These are phyloP conservation scores for Nymphicus hollandicus DNA, from an alignment of 2,113 vertebrate genomes.

Conservation along the genomic window DNA sequence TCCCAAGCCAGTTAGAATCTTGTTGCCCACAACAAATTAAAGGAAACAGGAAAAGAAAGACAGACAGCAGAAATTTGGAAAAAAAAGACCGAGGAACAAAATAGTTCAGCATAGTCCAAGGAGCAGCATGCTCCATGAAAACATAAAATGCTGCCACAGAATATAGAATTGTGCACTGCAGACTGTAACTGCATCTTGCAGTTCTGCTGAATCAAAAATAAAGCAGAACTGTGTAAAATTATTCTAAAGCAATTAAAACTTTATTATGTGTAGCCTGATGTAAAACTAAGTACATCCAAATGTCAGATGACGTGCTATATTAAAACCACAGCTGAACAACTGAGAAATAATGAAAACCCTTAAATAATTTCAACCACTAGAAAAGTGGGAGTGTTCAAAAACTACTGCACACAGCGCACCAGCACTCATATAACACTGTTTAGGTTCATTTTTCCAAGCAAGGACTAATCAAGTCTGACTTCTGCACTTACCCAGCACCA, in stretches of 20 bases:
- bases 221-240: background rate
- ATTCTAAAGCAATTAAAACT: background rate
- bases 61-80: background rate
- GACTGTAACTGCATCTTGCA: background rate
- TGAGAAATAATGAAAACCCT: background rate
- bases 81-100: background rate
- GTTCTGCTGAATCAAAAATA: background rate
- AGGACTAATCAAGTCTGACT: background rate
- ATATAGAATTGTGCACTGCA: background rate
- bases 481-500: slow-evolving; percentile 17
- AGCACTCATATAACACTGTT: background rate
- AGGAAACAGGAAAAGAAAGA: background rate
- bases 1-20: background rate
- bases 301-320: background rate
- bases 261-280: background rate
- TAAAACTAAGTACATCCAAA: background rate
- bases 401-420: background rate
- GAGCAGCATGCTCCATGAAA: background rate
- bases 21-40: background rate
- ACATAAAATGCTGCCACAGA: background rate
- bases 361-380: background rate
- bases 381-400: background rate
- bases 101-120: background rate
- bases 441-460: background rate
- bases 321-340: background rate